Percentiles rank a stretch among this genome's conserved stretches.
Evolutionary conservation across 2,113 vertebrate genomes (phyloP).

Genomic region (Vireo altiloquus): DNA sequence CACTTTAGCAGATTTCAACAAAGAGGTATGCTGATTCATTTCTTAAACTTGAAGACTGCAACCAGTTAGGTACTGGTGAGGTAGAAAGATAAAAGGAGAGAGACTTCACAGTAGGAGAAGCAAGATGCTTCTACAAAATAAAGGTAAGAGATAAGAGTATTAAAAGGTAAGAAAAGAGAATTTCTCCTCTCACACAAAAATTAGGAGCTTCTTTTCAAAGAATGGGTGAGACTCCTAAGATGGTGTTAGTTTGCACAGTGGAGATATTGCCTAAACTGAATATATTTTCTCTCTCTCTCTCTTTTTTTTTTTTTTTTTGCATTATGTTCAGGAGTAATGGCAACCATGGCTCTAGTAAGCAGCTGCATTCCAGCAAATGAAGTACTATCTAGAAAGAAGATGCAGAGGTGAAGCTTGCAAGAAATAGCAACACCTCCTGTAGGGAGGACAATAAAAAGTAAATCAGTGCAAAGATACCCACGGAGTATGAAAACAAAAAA

Average conservation of each 20-base stretch:
- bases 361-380: neutral
- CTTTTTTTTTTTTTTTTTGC: neutral
- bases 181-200: neutral
- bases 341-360: neutral
- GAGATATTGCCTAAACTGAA: neutral
- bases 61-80: neutral
- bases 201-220: neutral
- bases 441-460: neutral
- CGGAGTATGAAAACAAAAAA: neutral
- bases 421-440: neutral
- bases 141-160: neutral
- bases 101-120: neutral
- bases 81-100: neutral
- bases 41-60: neutral
- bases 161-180: neutral
- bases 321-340: neutral
- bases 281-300: neutral
- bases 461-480: neutral
- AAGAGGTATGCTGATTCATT: neutral
- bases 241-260: neutral
- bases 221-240: neutral
- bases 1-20: neutral
- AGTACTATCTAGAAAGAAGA: neutral
- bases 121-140: neutral
- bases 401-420: neutral